A percentile compares a stretch with the other conserved stretches of the same genome.
Conservation (phyloP, 2,113 vertebrate species). For the Oreamnos americanus region DNA sequence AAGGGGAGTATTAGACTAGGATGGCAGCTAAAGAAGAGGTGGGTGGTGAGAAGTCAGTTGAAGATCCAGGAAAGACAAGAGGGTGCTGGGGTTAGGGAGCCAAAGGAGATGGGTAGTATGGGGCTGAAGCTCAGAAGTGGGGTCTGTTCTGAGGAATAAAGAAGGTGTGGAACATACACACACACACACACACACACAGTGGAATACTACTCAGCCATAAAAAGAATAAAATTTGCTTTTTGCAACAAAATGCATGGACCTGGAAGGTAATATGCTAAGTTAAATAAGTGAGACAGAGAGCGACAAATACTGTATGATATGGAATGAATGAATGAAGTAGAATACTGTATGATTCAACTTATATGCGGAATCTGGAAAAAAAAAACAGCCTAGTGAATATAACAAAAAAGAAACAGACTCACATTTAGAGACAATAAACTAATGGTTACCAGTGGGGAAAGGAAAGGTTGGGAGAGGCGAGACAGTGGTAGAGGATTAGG, state of each 20-base stretch:
- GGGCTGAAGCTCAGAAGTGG: background rate
- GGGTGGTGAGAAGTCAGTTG: background rate
- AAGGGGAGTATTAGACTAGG: background rate
- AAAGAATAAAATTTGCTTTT: background rate
- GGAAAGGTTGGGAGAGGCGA: background rate
- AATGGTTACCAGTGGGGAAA: background rate
- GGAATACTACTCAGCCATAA: background rate
- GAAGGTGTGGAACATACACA: background rate
- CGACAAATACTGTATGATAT: background rate
- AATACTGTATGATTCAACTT: background rate
- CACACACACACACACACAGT: background rate
- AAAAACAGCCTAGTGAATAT: background rate
- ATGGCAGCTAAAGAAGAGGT: background rate
- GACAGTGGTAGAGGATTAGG: background rate
- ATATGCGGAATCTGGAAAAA: background rate
- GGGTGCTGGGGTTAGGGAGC: background rate
- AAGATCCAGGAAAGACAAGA: background rate
- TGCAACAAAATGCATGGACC: background rate
- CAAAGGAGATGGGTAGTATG: background rate
- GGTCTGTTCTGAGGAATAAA: background rate
- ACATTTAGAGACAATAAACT: background rate
- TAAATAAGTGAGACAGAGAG: background rate
- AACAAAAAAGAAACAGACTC: background rate
- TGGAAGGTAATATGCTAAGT: background rate
- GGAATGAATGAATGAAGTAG: background rate